Evolutionary conservation across 2,797 vertebrate genomes (phyloP), one percentile per base, ranked within the genome.

Genomic region (Corythornis leucogaster): DNA sequence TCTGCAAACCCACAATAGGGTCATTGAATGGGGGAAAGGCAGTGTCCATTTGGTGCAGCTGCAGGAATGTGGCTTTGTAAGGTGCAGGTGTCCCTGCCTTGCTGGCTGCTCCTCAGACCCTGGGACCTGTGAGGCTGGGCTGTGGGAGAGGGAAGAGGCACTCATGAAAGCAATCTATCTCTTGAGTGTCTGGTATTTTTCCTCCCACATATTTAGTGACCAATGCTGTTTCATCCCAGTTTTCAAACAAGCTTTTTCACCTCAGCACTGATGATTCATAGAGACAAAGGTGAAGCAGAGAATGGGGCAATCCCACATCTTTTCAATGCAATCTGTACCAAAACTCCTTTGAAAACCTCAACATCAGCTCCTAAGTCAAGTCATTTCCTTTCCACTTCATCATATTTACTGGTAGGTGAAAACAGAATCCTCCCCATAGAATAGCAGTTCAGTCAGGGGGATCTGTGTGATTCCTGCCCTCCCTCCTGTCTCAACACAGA

Each of bases 401-500:
- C 25, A 21, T 35, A 15, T 24, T 58, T 40, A 20, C 31, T 38
- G 46, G 22, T 21, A 53, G 48, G 42, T 30, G n/a, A 33, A 67
- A 31, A 7, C 40, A 61, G 77, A 59, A 38, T 11, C 33, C 13
- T 62, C 62, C 43, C 20, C 48, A 50, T 21, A 5, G 54, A 55
- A 26, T 6, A 46, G 42, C 24, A 35, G 6, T n/a, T 9, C 12
- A 9, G 40, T 10, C 5, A 35, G 19, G 1, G 2, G 31, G 35
- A 24, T 17, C 35, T 12, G 17, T 0, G 7, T n/a, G 30, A 28
- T 18, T 22, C 45, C 43, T 22, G n/a, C 14, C 20, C 38, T 33
- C n/a, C 20, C 35, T 51, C 24, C 7, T 51, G 16, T 48, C 3
- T 3, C 30, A 1, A 3, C 2, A 3, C 31, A 11, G 70, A 62